A percentile compares a stretch with the other conserved stretches of the same genome.
These are phyloP conservation scores for Silurus aristotelis DNA, from an alignment of 2,797 vertebrate species.

Conservation along the genomic window DNA sequence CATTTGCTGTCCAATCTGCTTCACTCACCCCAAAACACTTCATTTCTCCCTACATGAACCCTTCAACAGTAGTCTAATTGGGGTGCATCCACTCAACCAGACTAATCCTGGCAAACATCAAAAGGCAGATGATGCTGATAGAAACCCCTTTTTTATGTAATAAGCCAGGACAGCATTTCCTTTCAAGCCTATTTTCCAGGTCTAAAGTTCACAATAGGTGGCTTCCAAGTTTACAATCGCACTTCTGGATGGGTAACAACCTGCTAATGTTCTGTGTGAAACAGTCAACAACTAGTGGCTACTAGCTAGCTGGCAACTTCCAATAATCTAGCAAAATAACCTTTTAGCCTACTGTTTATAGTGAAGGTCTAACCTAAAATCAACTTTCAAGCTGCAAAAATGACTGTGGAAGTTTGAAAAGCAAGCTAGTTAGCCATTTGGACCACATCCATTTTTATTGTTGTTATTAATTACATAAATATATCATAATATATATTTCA, in stretches of 20 bases:
- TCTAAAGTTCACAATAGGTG: too few species aligned
- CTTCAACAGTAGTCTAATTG: constrained; percentile 41
- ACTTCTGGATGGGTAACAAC: neutral
- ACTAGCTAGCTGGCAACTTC: neutral
- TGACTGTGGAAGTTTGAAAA: neutral
- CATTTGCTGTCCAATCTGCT: constrained; percentile 49
- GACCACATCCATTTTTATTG: neutral
- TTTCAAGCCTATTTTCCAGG: constrained; percentile 58
- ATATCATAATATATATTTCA: neutral
- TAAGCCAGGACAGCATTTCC: constrained; percentile 68
- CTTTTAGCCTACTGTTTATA: neutral
- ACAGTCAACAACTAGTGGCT: neutral
- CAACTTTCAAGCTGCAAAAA: neutral
- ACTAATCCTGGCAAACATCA: constrained; percentile 56
- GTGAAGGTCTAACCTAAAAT: neutral
- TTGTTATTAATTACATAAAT: neutral
- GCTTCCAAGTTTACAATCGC: too few species aligned
- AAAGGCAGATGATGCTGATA: constrained; percentile 51
- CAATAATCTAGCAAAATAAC: neutral
- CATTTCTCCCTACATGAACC: constrained; percentile 17
- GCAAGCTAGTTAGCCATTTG: neutral
- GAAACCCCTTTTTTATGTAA: constrained; percentile 42
- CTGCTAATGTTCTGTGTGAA: neutral
- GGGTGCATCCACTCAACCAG: constrained; percentile 49
- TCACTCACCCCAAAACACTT: constrained; percentile 35